These are phyloP conservation scores for Neotoxoptera formosana DNA, from an alignment of 1,140 invertebrate genomes.

Conservation along the genomic window DNA sequence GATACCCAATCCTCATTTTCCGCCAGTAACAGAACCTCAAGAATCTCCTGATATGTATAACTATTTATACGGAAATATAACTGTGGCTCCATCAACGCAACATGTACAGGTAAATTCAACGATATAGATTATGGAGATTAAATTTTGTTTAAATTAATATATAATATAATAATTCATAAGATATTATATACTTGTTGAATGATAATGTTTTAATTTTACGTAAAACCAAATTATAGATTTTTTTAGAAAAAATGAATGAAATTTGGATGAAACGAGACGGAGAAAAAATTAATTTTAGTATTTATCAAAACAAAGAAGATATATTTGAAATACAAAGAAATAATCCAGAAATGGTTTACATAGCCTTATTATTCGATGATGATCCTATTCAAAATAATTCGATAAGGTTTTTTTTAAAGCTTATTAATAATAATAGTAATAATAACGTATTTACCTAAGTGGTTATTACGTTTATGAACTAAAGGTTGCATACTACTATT, in stretches of 20 bases:
- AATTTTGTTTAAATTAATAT: background rate
- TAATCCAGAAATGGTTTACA: slow-evolving; percentile 70
- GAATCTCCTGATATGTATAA: slow-evolving; percentile 68
- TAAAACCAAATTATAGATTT: slow-evolving; percentile 66
- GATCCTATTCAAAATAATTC: slow-evolving; percentile 26
- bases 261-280: slow-evolving; percentile 53
- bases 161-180: background rate
- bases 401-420: background rate
- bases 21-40: slow-evolving; percentile 70
- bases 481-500: background rate
- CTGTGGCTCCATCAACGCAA: slow-evolving; percentile 73
- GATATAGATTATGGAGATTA: background rate
- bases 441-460: background rate
- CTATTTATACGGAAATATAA: slow-evolving; percentile 71
- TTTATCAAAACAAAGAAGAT: slow-evolving; percentile 73
- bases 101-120: slow-evolving; percentile 69
- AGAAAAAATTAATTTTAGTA: slow-evolving; percentile 68
- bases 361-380: slow-evolving; percentile 72
- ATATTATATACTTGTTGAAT: slow-evolving; percentile 58
- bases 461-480: background rate
- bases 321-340: slow-evolving; percentile 75
- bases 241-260: slow-evolving; percentile 71
- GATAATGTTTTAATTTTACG: background rate
- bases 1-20: slow-evolving; percentile 78
- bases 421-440: background rate